These are phyloP conservation scores for Aurelia sp. DNA, from an alignment of 30 jellyfish, hydroid and myxozoan species.

Conservation along the genomic window DNA sequence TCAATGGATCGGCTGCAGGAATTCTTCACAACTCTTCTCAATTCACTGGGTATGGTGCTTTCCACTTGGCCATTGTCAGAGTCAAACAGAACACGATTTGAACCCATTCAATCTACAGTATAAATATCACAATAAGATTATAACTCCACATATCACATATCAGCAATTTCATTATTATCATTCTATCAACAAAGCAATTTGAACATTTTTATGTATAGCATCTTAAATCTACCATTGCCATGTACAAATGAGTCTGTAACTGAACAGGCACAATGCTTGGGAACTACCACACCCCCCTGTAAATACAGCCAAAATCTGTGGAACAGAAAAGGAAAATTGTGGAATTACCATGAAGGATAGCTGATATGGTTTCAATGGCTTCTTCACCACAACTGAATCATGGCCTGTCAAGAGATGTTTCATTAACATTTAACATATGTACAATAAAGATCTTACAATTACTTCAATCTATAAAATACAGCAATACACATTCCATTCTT, in stretches of 20 bases:
- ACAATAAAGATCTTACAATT: background rate
- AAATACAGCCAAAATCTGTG: conserved; percentile 4
- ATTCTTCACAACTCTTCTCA: conserved; percentile 16
- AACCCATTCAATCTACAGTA: conserved; percentile 54
- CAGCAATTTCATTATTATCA: background rate
- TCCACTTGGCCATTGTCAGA: conserved; percentile 42
- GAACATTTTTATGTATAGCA: too few relatives aligned
- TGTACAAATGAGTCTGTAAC: background rate
- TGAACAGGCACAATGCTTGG: too few relatives aligned
- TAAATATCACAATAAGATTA: conserved; percentile 42
- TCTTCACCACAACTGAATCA: conserved; percentile 73
- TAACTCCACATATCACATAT: conserved; percentile 37
- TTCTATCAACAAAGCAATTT: too few relatives aligned
- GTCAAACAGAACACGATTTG: conserved; percentile 33
- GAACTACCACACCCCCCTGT: conserved; percentile 15
- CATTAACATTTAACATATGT: conserved; percentile 50
- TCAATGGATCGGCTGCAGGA: conserved; percentile 1
- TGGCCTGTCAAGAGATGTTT: conserved; percentile 68
- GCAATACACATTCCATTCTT: background rate
- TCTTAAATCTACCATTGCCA: too few relatives aligned
- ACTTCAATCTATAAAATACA: background rate
- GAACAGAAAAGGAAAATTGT: conserved; percentile 46
- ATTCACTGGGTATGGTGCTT: conserved; percentile 8
- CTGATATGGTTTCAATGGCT: conserved; percentile 51
- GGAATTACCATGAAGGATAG: conserved; percentile 65